Percentiles rank a stretch among this genome's conserved stretches.
These are phyloP conservation scores for Phyllotis vaccarum DNA, from an alignment of 2,797 vertebrate species.

Conservation along the genomic window DNA sequence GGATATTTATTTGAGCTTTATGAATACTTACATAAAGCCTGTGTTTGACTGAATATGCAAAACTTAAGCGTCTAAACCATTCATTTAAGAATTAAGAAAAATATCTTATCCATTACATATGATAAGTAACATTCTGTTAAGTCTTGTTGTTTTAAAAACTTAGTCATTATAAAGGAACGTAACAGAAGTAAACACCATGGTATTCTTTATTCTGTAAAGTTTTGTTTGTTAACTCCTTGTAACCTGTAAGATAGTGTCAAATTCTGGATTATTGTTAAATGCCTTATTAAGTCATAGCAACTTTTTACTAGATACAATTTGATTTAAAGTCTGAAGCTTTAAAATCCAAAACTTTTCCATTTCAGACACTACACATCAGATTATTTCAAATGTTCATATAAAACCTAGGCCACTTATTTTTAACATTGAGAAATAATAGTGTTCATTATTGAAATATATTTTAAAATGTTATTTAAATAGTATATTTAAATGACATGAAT, in stretches of 20 bases:
- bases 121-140: conserved; percentile 12
- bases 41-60: conserved; percentile 26
- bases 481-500: conserved; percentile 30
- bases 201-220: conserved; percentile 47
- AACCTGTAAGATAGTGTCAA: conserved; percentile 57
- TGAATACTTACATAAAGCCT: not conserved
- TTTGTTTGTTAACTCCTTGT: conserved; percentile 26
- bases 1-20: conserved; percentile 53
- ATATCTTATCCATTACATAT: conserved; percentile 27
- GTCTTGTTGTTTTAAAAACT: conserved; percentile 54
- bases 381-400: conserved; percentile 15
- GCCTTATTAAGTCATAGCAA: not conserved
- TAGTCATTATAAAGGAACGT: conserved; percentile 44
- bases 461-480: conserved; percentile 28
- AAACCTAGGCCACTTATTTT: conserved; percentile 35
- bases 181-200: conserved; percentile 47
- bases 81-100: conserved; percentile 40
- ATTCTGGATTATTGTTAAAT: conserved; percentile 41
- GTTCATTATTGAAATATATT: conserved; percentile 8
- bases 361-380: conserved; percentile 32
- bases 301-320: conserved; percentile 47
- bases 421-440: conserved; percentile 61
- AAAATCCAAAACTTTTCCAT: conserved; percentile 57
- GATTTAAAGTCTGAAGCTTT: conserved; percentile 54
- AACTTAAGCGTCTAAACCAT: conserved; percentile 31